phyloP scores from a whole-genome alignment of 2,888 invertebrate genomes.

The Leuctra nigra region DNA sequence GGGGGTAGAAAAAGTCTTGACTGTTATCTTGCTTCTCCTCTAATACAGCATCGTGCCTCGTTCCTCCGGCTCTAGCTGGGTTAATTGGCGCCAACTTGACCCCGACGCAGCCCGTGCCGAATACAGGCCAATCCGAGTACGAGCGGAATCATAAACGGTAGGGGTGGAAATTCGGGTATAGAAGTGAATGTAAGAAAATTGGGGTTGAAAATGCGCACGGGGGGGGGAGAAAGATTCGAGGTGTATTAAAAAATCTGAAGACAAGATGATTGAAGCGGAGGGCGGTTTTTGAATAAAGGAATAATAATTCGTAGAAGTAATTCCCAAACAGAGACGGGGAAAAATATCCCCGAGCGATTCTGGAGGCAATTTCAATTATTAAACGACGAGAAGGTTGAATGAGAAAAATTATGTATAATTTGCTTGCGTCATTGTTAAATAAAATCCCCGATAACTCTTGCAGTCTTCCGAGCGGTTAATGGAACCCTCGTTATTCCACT shows the following conservation, averaged over 20 bases:
- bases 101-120: slow-evolving; percentile 18
- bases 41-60: slow-evolving; percentile 15
- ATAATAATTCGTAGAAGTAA: slow-evolving; percentile 21
- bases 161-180: slow-evolving; percentile 14
- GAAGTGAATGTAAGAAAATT: slow-evolving; percentile 19
- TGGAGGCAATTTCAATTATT: slow-evolving; percentile 25
- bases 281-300: slow-evolving; percentile 15
- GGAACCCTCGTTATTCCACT: no score
- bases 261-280: slow-evolving; percentile 24
- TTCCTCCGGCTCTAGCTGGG: no score
- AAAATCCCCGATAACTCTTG: background rate
- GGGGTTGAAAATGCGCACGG: slow-evolving; percentile 18
- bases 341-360: slow-evolving; percentile 24
- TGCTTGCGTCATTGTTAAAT: slow-evolving; percentile 9
- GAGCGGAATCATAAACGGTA: slow-evolving; percentile 9
- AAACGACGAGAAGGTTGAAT: slow-evolving; percentile 9
- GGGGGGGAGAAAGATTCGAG: slow-evolving; percentile 5
- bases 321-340: slow-evolving; percentile 12
- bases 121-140: slow-evolving; percentile 22
- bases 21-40: background rate
- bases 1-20: slow-evolving; percentile 8
- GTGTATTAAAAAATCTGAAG: slow-evolving; percentile 20
- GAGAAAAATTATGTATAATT: slow-evolving; percentile 12
- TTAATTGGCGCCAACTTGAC: slow-evolving; percentile 28
- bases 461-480: no score